A percentile compares a stretch with the other conserved stretches of the same genome.
Evolutionary conservation across 2,797 vertebrate genomes (phyloP).

Genomic region (Falco berigora): DNA sequence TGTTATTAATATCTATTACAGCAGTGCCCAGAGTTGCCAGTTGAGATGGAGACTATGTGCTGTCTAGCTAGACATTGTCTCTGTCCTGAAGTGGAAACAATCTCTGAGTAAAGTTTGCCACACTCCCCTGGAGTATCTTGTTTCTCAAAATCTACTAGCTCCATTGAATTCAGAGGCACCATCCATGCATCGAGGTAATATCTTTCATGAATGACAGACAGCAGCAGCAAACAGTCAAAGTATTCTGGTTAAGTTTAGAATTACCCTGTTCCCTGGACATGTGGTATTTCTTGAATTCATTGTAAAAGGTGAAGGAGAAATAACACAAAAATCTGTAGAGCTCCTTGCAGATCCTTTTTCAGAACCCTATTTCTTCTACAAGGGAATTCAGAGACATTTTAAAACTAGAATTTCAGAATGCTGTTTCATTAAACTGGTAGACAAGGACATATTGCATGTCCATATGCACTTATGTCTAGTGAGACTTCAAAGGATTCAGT

Average conservation of each 20-base stretch:
- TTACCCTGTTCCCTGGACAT: neutral
- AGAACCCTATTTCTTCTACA: neutral
- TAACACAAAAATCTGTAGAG: neutral
- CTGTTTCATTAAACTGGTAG: neutral
- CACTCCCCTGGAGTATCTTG: neutral
- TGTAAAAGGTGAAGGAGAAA: neutral
- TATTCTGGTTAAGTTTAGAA: neutral
- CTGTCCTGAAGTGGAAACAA: neutral
- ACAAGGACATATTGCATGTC: neutral
- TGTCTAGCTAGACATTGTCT: neutral
- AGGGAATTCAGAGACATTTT: neutral
- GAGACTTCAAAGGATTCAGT: neutral
- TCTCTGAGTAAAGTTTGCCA: neutral
- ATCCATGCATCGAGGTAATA: neutral
- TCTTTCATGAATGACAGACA: neutral
- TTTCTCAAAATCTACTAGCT: neutral
- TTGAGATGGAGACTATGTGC: neutral
- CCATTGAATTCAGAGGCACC: neutral
- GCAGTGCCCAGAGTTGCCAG: neutral
- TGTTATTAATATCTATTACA: slow-evolving; percentile 37
- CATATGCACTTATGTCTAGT: neutral
- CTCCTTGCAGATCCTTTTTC: neutral
- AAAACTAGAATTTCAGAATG: neutral
- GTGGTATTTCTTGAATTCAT: neutral
- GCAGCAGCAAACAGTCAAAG: neutral